These are phyloP conservation scores for Phainopepla nitens DNA, from an alignment of 2,113 vertebrate genomes.

Conservation along the genomic window DNA sequence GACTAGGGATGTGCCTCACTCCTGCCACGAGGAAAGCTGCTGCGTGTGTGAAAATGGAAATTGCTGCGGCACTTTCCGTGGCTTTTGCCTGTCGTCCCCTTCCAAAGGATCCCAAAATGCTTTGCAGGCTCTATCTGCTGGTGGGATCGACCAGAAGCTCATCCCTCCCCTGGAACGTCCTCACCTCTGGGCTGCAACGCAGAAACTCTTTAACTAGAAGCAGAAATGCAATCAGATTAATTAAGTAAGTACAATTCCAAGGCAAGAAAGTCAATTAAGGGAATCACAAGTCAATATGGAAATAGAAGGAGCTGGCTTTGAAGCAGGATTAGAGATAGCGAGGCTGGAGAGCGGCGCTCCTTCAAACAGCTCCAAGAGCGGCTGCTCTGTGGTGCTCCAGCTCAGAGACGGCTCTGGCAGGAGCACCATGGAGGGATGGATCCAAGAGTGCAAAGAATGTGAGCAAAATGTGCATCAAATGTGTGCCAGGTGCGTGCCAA, in stretches of 20 bases:
- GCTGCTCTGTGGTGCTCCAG: rapidly evolving
- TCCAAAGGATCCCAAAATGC: conserved; percentile 5
- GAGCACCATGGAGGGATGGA: rapidly evolving
- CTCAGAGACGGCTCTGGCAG: background rate
- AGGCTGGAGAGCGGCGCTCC: background rate
- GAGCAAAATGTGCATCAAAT: rapidly evolving
- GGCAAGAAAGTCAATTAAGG: conserved; percentile 53
- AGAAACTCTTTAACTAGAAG: background rate
- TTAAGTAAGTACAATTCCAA: conserved; percentile 59
- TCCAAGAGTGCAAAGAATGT: rapidly evolving
- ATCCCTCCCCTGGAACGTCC: background rate
- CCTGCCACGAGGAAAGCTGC: conserved; percentile 41
- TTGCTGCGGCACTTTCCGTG: conserved; percentile 33
- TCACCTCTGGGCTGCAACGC: conserved; percentile 30
- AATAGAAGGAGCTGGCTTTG: conserved; percentile 28
- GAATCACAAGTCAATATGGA: conserved; percentile 31
- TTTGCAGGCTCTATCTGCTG: conserved; percentile 23
- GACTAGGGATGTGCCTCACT: conserved; percentile 39
- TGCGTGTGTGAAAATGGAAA: conserved; percentile 54
- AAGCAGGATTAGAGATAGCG: conserved; percentile 17
- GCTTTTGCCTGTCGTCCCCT: background rate
- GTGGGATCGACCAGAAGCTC: background rate
- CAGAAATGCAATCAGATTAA: conserved; percentile 54
- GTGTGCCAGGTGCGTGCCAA: background rate
- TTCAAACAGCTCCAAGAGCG: background rate